Evolutionary conservation across 2,797 vertebrate species (phyloP), one percentile per base, ranked within the genome.

Genomic region (Tachyglossus aculeatus): DNA sequence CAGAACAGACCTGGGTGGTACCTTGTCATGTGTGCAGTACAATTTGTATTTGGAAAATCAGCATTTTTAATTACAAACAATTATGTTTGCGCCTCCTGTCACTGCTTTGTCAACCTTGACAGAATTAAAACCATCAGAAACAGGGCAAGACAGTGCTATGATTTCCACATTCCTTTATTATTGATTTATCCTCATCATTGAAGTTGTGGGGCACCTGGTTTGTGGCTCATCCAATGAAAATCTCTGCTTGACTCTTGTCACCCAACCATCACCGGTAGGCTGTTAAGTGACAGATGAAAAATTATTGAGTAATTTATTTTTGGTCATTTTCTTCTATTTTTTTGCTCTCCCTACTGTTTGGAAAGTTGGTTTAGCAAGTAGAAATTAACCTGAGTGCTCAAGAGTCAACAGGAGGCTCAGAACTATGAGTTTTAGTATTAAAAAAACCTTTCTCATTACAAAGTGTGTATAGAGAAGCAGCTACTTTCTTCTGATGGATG

Each of bases 381-480:
- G 51, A 82, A 60, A 55, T 81, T 61, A 29, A 41, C 58, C 40
- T 44, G 71, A 70, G 54, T 48, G 0, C 0, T 73, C 80, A 58
- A 65, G 59, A 3, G 4, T 68, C 75, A 74, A 78, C 54, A 78
- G 82, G 74, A 86, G 67, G 66, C 45, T 81, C 41, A 78, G 58
- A 72, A 80, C 62, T 48, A 52, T 39, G 56, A 66, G 40, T 86
- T 81, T 82, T 84, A 84, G 83, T n/a, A n/a, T 87, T 86, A 84
- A 77, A 82, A 67, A 54, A 37, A 44, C 80, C 54, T 18, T 83
- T 80, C 66, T 27, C 56, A 2, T 67, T 77, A 67, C 32, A 47
- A 85, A 64, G 48, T 24, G 86, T 86, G 56, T 58, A 45, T 7
- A 38, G 45, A 38, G 45, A 45, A 45, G 0, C 2, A 47, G 54